A percentile compares a stretch with the other conserved stretches of the same genome.
Conservation (phyloP, 2,888 invertebrate genomes). For the Plusia festucae region DNA sequence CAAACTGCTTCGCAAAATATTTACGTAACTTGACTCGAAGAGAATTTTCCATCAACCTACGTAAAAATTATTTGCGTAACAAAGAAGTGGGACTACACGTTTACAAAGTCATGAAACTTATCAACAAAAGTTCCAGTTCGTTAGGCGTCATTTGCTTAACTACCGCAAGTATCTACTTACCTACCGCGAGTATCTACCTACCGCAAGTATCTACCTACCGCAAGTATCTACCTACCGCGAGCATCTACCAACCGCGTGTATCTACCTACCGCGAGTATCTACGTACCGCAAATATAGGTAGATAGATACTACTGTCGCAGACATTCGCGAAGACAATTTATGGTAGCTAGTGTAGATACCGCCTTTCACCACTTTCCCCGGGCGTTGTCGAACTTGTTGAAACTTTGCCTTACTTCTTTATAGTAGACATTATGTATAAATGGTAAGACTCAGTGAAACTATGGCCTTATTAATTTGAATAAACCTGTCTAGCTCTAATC, state of each 20-base stretch:
- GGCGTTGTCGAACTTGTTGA: constrained; percentile 48
- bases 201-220: neutral
- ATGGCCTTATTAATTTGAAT: constrained; percentile 55
- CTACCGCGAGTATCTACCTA: neutral
- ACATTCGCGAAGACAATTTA: constrained; percentile 31
- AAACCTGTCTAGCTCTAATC: constrained; percentile 28
- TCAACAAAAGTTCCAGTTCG: constrained; percentile 28
- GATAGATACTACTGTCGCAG: constrained; percentile 14
- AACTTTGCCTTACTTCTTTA: constrained; percentile 38
- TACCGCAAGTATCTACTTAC: neutral
- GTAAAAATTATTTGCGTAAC: neutral
- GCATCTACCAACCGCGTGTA: constrained; percentile 3
- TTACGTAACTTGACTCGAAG: neutral
- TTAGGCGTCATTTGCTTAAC: constrained; percentile 19
- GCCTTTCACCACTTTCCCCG: constrained; percentile 55
- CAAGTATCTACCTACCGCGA: constrained; percentile 9
- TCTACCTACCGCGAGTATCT: neutral
- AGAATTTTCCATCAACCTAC: neutral
- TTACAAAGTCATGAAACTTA: constrained; percentile 2
- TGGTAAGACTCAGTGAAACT: constrained; percentile 45
- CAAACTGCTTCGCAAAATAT: too few relatives aligned
- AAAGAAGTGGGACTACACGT: neutral
- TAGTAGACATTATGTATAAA: constrained; percentile 30
- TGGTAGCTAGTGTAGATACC: constrained; percentile 12
- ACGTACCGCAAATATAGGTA: neutral